Conservation (phyloP, 2,888 invertebrate genomes). For the Andrena dorsata region DNA sequence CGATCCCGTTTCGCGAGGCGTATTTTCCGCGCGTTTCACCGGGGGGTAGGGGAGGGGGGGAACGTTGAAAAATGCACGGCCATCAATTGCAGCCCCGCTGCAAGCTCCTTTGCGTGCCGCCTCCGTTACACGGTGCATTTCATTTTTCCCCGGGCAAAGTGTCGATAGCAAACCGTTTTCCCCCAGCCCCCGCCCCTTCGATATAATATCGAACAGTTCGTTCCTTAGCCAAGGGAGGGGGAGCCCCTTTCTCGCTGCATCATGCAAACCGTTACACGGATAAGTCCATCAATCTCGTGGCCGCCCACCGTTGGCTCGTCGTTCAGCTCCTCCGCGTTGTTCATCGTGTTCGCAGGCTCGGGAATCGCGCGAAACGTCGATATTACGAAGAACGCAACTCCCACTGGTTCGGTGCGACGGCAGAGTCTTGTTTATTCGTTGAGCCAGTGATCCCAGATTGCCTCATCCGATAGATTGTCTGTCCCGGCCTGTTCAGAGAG, state of each 20-base stretch:
- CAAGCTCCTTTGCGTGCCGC: conserved; percentile 33
- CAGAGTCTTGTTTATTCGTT: conserved; percentile 33
- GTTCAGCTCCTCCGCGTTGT: conserved; percentile 24
- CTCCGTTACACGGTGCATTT: conserved; percentile 22
- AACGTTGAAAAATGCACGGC: conserved; percentile 40
- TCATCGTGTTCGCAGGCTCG: conserved; percentile 13
- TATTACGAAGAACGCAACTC: conserved; percentile 8
- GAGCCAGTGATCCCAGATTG: conserved; percentile 59
- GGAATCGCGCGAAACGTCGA: conserved; percentile 28
- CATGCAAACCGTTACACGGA: conserved; percentile 55
- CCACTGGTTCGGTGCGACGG: not conserved
- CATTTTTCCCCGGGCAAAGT: conserved; percentile 45
- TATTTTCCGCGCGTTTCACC: not conserved
- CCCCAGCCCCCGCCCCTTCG: not conserved
- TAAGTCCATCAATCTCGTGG: conserved; percentile 57
- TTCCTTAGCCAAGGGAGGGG: conserved; percentile 13
- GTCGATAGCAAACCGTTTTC: conserved; percentile 49
- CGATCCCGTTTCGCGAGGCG: not conserved
- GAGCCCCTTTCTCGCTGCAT: conserved; percentile 31
- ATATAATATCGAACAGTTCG: conserved; percentile 24
- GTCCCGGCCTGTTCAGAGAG: conserved; percentile 29
- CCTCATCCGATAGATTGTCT: conserved; percentile 65
- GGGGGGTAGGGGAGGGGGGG: not conserved
- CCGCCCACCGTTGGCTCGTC: conserved; percentile 18
- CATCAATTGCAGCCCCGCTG: conserved; percentile 31